Evolutionary conservation across 2,113 vertebrate species (phyloP).

Genomic region (Monopterus albus): DNA sequence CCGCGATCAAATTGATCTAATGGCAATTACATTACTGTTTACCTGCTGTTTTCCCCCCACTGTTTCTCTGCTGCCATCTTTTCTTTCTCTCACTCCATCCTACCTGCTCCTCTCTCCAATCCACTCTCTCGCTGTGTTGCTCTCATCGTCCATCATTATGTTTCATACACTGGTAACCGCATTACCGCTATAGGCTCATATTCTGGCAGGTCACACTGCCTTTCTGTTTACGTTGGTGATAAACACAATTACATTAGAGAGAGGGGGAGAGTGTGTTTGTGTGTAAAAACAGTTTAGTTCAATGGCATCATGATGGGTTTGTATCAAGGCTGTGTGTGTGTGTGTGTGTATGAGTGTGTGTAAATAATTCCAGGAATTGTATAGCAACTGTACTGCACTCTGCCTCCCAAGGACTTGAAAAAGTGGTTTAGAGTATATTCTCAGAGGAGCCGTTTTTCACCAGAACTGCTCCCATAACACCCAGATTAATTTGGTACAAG

Average conservation of each 20-base stretch:
- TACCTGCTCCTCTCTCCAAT: conserved; percentile 10
- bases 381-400: conserved; percentile 43
- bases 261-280: conserved; percentile 8
- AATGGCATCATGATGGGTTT: conserved; percentile 37
- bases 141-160: conserved; percentile 55
- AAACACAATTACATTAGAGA: conserved; percentile 59
- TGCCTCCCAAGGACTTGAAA: conserved; percentile 29
- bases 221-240: conserved; percentile 62
- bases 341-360: conserved; percentile 14
- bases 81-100: neutral
- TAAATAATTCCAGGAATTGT: conserved; percentile 35
- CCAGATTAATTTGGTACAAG: conserved; percentile 21
- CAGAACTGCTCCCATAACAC: neutral
- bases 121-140: conserved; percentile 44
- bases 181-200: conserved; percentile 42
- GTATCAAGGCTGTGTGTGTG: conserved; percentile 48
- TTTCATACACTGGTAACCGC: conserved; percentile 58
- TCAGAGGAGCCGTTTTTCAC: conserved; percentile 23
- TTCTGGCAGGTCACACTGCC: conserved; percentile 62
- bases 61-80: neutral
- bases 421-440: conserved; percentile 40
- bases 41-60: conserved; percentile 26
- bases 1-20: conserved; percentile 64
- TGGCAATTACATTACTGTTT: conserved; percentile 60
- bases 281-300: conserved; percentile 55